phyloP scores from a whole-genome alignment of 2,113 vertebrate species.

The Melanocharis versteri region DNA sequence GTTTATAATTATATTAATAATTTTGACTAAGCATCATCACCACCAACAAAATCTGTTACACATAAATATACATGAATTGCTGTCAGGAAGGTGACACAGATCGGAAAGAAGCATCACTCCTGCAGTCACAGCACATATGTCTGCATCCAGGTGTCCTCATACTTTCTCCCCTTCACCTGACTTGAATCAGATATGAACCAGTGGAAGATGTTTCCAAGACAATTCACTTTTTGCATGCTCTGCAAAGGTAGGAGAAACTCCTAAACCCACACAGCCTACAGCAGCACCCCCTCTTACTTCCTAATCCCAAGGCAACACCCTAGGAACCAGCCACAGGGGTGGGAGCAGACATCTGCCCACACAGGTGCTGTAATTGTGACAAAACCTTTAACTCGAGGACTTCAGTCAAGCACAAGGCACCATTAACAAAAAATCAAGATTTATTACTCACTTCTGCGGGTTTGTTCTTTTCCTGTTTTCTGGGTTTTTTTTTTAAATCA shows the following conservation, averaged over 20 bases:
- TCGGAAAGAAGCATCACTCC: neutral
- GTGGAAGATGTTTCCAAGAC: neutral
- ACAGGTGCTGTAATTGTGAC: neutral
- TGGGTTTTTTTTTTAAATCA: neutral
- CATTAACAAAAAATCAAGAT: neutral
- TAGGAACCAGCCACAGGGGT: neutral
- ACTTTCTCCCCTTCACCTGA: neutral
- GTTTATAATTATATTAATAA: neutral
- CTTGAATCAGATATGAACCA: neutral
- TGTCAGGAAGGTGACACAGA: neutral
- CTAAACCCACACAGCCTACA: neutral
- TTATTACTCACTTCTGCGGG: neutral
- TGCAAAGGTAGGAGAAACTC: neutral
- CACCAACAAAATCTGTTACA: neutral
- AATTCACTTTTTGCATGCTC: neutral
- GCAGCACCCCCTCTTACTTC: neutral
- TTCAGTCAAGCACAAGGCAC: neutral
- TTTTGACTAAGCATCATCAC: neutral
- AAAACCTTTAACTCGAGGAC: neutral
- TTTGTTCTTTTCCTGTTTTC: neutral
- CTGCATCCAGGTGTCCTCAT: neutral
- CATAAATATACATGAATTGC: neutral
- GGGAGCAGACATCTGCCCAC: neutral
- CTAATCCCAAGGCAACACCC: neutral
- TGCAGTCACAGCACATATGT: accelerated